phyloP scores from a whole-genome alignment of 2,113 vertebrate species.

The Sterrhoptilus dennistouni region DNA sequence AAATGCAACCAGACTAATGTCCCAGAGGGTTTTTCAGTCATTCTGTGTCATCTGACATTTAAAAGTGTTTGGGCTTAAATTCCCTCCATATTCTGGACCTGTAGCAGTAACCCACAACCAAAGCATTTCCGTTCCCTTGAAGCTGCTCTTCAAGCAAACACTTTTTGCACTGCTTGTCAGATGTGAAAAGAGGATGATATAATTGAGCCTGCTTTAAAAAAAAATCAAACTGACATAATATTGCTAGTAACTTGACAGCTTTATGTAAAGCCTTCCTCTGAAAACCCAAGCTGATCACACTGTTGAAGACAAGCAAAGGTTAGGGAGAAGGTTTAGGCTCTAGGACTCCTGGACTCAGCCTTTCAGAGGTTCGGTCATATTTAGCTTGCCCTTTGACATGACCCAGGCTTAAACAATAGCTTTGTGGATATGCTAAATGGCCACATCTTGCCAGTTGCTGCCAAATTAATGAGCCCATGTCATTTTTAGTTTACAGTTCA shows the following conservation, averaged over 20 bases:
- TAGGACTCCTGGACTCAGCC: conserved; percentile 68
- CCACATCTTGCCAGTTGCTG: conserved; percentile 81
- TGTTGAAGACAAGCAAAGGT: conserved; percentile 58
- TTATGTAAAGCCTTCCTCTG: conserved; percentile 58
- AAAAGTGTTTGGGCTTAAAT: neutral
- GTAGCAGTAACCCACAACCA: neutral
- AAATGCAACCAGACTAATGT: neutral
- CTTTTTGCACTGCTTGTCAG: conserved; percentile 10
- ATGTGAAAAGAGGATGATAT: conserved; percentile 67
- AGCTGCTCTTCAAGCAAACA: neutral
- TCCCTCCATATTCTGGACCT: neutral
- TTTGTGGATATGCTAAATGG: conserved; percentile 79
- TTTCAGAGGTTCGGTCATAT: conserved; percentile 74
- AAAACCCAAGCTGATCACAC: conserved; percentile 63
- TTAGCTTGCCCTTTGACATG: conserved; percentile 84
- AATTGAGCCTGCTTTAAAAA: conserved; percentile 64
- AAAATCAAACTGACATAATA: conserved; percentile 72
- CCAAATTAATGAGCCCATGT: conserved; percentile 90
- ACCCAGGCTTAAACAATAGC: conserved; percentile 82
- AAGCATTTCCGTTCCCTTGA: neutral
- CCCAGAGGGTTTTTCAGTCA: neutral
- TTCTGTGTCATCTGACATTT: conserved; percentile 1
- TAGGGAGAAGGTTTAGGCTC: conserved; percentile 67
- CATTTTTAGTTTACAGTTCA: conserved; percentile 84
- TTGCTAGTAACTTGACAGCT: conserved; percentile 73